phyloP scores from a whole-genome alignment of 2,113 vertebrate species.

The Perognathus longimembris region DNA sequence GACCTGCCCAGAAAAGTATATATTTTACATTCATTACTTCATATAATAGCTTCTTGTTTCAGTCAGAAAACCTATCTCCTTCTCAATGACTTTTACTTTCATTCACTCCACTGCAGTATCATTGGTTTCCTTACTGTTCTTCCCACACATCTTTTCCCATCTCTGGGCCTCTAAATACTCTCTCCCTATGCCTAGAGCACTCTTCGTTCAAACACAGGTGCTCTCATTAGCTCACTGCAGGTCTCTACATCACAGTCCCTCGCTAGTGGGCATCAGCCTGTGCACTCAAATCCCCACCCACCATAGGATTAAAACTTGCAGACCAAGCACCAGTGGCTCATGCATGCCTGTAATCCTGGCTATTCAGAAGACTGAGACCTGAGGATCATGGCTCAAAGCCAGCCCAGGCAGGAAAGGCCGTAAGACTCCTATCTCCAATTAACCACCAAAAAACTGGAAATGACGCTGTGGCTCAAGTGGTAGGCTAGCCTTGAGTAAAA shows the following conservation, averaged over 20 bases:
- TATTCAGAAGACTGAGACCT: no score
- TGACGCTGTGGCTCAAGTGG: no score
- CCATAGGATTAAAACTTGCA: neutral
- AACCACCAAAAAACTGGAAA: no score
- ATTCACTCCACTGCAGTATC: neutral
- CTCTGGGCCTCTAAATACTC: neutral
- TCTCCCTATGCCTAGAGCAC: neutral
- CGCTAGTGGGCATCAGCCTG: neutral
- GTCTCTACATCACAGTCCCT: neutral
- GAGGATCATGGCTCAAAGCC: no score
- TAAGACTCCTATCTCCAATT: no score
- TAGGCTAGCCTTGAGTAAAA: no score
- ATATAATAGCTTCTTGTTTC: neutral
- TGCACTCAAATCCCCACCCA: neutral
- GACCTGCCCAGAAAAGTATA: no score
- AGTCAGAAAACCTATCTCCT: neutral
- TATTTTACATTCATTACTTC: slow-evolving; percentile 1
- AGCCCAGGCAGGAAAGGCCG: no score
- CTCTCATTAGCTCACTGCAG: neutral
- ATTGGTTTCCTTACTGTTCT: neutral
- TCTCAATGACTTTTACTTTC: neutral
- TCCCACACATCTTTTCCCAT: neutral
- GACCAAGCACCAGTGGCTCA: no score
- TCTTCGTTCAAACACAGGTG: neutral
- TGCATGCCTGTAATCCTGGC: no score